Conservation (phyloP, 2,888 invertebrate species). For the Periphyllus acericola region DNA sequence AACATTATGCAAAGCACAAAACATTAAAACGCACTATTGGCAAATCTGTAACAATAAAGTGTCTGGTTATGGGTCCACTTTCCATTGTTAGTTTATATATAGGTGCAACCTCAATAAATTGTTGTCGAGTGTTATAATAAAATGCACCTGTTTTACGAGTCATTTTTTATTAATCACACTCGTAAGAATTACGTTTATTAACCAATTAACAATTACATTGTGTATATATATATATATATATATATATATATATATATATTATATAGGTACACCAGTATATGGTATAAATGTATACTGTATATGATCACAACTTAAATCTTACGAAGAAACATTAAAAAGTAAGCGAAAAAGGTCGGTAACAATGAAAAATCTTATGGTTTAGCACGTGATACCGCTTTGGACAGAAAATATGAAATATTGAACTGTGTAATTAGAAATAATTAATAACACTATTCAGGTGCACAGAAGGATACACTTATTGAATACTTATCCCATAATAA, state of each 20-base stretch:
- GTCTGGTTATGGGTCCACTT: neutral
- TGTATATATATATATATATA: too few relatives aligned
- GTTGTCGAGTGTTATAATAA: neutral
- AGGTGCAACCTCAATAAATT: slow-evolving; percentile 6
- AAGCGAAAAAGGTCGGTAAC: too few relatives aligned
- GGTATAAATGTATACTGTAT: too few relatives aligned
- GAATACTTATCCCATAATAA: too few relatives aligned
- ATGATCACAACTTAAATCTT: neutral
- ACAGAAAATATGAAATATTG: too few relatives aligned
- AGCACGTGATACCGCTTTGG: too few relatives aligned
- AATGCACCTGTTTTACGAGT: slow-evolving; percentile 10
- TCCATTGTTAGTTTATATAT: neutral
- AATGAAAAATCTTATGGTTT: too few relatives aligned
- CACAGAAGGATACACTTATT: too few relatives aligned
- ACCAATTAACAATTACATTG: neutral
- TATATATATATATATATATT: too few relatives aligned
- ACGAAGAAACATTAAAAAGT: neutral
- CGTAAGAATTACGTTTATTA: neutral
- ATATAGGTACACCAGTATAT: too few relatives aligned
- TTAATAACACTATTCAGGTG: too few relatives aligned
- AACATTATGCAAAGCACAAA: neutral
- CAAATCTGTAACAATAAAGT: neutral
- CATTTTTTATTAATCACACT: neutral
- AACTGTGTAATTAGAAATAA: too few relatives aligned
- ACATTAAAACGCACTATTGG: neutral